phyloP scores from a whole-genome alignment of 1,140 invertebrate species.

The Ganaspis sp. region DNA sequence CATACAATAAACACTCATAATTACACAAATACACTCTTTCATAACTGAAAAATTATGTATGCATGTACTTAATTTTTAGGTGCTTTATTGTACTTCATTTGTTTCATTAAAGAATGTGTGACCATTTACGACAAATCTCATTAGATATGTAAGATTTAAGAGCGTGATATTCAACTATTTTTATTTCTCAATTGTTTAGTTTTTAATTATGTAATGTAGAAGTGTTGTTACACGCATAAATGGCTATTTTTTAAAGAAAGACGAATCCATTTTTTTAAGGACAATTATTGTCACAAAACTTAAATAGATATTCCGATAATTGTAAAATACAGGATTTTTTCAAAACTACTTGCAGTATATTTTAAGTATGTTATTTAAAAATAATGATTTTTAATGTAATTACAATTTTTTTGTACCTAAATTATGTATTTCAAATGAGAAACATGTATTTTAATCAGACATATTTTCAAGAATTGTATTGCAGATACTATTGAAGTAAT shows the following conservation, averaged over 20 bases:
- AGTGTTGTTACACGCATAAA: not conserved
- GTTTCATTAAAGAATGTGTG: slow-evolving; percentile 3
- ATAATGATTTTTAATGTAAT: too few relatives aligned
- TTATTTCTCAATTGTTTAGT: slow-evolving; percentile 11
- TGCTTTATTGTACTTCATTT: slow-evolving; percentile 5
- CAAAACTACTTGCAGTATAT: not conserved
- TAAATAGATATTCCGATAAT: not conserved
- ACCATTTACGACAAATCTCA: not conserved
- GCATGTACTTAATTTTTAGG: slow-evolving; percentile 15
- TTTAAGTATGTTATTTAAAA: not conserved
- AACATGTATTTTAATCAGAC: not conserved
- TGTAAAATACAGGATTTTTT: not conserved
- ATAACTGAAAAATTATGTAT: not conserved
- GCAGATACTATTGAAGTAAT: not conserved
- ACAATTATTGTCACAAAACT: slow-evolving; percentile 35
- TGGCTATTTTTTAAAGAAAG: slow-evolving; percentile 55
- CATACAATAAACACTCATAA: not conserved
- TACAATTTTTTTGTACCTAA: not conserved
- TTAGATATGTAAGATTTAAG: slow-evolving; percentile 19
- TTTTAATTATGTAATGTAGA: too few relatives aligned
- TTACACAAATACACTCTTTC: not conserved
- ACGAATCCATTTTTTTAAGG: slow-evolving; percentile 8
- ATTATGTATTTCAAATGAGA: not conserved
- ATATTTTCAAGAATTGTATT: not conserved
- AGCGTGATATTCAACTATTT: slow-evolving; percentile 47